phyloP scores from a whole-genome alignment of 1,140 invertebrate species.

The Tetramorium alpestre region DNA sequence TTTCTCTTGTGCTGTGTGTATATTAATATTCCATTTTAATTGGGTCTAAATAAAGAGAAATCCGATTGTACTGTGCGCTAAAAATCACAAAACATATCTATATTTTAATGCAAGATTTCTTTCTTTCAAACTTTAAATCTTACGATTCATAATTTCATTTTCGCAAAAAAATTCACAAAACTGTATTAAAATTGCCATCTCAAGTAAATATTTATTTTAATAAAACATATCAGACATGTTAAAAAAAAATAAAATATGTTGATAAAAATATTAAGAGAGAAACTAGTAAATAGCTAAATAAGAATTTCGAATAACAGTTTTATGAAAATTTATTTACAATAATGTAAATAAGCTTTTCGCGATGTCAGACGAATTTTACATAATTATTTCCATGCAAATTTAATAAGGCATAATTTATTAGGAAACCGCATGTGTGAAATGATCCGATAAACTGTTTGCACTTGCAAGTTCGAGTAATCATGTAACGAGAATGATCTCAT shows the following conservation, averaged over 20 bases:
- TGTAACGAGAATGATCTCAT: constrained; percentile 25
- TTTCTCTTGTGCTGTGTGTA: not conserved
- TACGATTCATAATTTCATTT: not conserved
- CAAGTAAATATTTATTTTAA: not conserved
- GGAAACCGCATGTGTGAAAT: not conserved
- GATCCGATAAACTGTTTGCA: not conserved
- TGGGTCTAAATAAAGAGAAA: not conserved
- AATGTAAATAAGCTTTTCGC: not conserved
- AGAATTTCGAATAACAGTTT: not conserved
- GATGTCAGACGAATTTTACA: not conserved
- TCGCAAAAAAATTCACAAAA: not conserved
- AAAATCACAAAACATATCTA: not conserved
- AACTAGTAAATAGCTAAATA: not conserved
- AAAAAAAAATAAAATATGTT: not conserved
- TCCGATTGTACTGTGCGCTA: not conserved
- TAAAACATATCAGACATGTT: not conserved
- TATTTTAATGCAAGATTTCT: not conserved
- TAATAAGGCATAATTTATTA: too few relatives aligned
- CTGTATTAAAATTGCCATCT: not conserved
- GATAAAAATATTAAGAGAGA: not conserved
- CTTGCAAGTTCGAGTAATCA: not conserved
- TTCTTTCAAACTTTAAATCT: not conserved
- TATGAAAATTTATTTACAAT: not conserved
- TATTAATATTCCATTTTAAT: not conserved
- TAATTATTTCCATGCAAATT: constrained; percentile 3